Conservation (phyloP, 2,888 invertebrate genomes). For the Hololepta plana region DNA sequence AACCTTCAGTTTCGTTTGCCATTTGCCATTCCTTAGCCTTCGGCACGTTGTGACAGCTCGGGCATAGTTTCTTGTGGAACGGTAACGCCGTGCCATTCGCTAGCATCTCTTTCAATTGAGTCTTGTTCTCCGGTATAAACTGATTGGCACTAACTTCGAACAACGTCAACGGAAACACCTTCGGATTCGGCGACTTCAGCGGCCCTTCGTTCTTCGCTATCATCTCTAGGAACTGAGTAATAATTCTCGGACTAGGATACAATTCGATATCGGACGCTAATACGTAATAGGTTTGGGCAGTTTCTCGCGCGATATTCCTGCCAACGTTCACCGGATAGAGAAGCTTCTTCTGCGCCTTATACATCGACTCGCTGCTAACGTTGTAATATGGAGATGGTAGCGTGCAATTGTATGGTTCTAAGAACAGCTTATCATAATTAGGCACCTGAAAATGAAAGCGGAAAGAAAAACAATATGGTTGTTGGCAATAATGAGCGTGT, state of each 20-base stretch:
- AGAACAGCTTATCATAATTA: constrained; percentile 38
- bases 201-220: constrained; percentile 47
- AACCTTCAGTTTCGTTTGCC: constrained; percentile 46
- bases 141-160: constrained; percentile 65
- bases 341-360: constrained; percentile 62
- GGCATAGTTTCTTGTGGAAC: constrained; percentile 80
- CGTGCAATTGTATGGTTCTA: constrained; percentile 52
- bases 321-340: constrained; percentile 84
- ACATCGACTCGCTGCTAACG: constrained; percentile 45
- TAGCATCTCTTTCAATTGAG: constrained; percentile 47
- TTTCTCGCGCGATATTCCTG: constrained; percentile 72
- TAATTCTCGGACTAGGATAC: constrained; percentile 70
- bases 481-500: too few relatives aligned
- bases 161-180: constrained; percentile 80
- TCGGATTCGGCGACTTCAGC: constrained; percentile 32
- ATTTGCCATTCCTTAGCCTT: constrained; percentile 71
- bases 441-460: too few relatives aligned
- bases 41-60: constrained; percentile 77
- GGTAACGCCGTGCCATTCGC: constrained; percentile 65
- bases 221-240: constrained; percentile 47
- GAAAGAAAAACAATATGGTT: too few relatives aligned
- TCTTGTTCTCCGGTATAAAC: constrained; percentile 55
- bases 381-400: constrained; percentile 48
- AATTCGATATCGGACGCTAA: constrained; percentile 80
- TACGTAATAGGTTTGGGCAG: constrained; percentile 64